Evolutionary conservation across 2,888 invertebrate genomes (phyloP).

Genomic region (Caenorhabditis virilis): DNA sequence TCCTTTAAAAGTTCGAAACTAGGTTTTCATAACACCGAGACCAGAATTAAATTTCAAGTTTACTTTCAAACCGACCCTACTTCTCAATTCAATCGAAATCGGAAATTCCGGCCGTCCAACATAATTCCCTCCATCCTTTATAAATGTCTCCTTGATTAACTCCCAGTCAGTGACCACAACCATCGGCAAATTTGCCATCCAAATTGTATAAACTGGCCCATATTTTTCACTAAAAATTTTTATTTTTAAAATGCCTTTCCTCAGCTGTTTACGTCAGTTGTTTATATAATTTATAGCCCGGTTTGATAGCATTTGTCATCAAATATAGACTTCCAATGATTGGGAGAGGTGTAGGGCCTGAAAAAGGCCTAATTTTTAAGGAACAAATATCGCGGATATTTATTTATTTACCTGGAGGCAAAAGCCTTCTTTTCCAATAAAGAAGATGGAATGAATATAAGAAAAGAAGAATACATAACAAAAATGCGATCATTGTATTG

Average conservation of each 20-base stretch:
- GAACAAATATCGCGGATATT: not conserved
- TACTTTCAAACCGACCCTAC: conserved; percentile 4
- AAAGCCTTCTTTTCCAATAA: conserved; percentile 27
- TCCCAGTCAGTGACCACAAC: conserved; percentile 28
- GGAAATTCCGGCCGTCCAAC: conserved; percentile 33
- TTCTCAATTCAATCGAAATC: conserved; percentile 10
- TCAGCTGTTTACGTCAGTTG: conserved; percentile 14
- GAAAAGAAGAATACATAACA: too few species aligned
- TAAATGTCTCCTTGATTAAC: conserved; percentile 27
- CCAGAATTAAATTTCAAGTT: too few species aligned
- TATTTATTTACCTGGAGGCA: conserved; percentile 35
- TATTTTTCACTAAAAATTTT: conserved; percentile 19
- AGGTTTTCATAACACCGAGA: too few species aligned
- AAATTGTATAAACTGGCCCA: conserved; percentile 36
- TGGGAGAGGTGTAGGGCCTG: conserved; percentile 33
- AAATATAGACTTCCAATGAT: conserved; percentile 28
- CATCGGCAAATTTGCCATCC: conserved; percentile 30
- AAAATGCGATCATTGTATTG: too few species aligned
- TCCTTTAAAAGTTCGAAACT: too few species aligned
- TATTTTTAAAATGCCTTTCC: not conserved
- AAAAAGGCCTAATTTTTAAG: conserved; percentile 2
- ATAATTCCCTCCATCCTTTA: conserved; percentile 28
- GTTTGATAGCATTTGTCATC: conserved; percentile 14
- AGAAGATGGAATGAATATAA: conserved; percentile 18
- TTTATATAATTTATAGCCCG: conserved; percentile 32